Base-by-base conservation (phyloP, 1,140 invertebrate species). In the Harlomillsia oculata region DNA sequence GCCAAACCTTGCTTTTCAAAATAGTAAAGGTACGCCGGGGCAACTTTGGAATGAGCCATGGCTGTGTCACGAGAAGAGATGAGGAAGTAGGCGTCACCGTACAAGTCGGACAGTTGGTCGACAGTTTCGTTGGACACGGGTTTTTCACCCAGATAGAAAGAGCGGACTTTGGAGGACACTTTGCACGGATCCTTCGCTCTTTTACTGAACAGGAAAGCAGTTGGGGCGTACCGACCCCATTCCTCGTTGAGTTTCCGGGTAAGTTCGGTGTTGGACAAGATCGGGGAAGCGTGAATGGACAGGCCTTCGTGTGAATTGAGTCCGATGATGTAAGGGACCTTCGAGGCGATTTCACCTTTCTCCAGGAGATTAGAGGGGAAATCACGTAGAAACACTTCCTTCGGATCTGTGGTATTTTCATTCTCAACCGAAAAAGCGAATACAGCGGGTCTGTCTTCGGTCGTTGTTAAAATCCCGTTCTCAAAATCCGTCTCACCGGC, bases 291-390 rank as follows among this genome's bases (percentile, higher is more conserved):
- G n/a, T 37, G 51, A 43, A 13, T n/a, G 2, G 26, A 13, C 6
- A 16, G 20, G 0, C 51, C 41, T 14, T 54, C 53, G 2, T 46
- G 16, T 2, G 23, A 13, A 37, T 45, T 45, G 11, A 9, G 2
- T 5, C 50, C 51, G 8, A 59, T 21, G 25, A 59, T 53, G 2
- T 53, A 1, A n/a, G 57, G 57, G 25, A 59, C 57, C 25, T 59
- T 59, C 36, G 29, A 53, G 1, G 34, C 50, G 0, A 59, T 23
- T 26, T 59, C 53, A 3, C 51, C 57, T 4, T 46, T 44, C 5
- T 28, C 46, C 43, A 59, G 25, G 26, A 59, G 51, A 20, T 30
- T 53, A 8, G 36, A 40, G 30, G 57, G 57, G 20, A 34, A 16
- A n/a, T 59, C 51, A 13, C 34, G 13, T 21, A 59, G 32, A 34